Percentiles rank a stretch among this genome's conserved stretches.
phyloP scores from a whole-genome alignment of 2,113 vertebrate genomes.

The Nothocercus nigrocapillus region DNA sequence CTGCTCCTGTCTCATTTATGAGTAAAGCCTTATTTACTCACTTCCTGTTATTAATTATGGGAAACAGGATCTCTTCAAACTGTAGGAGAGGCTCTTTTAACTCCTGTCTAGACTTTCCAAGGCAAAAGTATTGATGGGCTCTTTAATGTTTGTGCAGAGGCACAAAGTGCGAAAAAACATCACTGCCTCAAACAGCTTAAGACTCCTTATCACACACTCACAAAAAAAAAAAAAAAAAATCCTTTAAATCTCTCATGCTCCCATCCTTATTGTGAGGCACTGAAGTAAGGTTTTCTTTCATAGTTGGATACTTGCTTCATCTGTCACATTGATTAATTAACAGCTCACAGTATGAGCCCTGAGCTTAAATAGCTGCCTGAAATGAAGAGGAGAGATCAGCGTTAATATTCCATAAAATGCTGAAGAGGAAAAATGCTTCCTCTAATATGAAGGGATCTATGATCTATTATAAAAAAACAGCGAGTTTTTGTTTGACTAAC shows the following conservation, averaged over 20 bases:
- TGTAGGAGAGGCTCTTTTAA: conserved; percentile 66
- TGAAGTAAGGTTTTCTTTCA: conserved; percentile 76
- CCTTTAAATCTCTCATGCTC: conserved; percentile 39
- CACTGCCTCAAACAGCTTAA: conserved; percentile 28
- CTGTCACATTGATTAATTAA: conserved; percentile 84
- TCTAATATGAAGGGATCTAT: conserved; percentile 3
- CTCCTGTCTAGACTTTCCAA: conserved; percentile 69
- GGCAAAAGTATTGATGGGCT: conserved; percentile 61
- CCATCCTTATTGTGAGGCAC: conserved; percentile 41
- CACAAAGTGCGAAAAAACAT: conserved; percentile 41
- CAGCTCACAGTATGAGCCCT: conserved; percentile 68
- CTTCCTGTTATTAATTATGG: conserved; percentile 81
- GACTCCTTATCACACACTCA: conserved; percentile 46
- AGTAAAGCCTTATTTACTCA: conserved; percentile 70
- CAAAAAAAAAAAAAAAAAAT: not conserved
- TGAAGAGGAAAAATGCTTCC: conserved; percentile 19
- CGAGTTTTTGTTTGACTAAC: not conserved
- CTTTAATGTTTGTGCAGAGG: conserved; percentile 64
- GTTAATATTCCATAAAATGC: conserved; percentile 56
- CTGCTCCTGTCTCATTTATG: conserved; percentile 68
- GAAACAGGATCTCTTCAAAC: conserved; percentile 70
- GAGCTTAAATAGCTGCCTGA: conserved; percentile 66
- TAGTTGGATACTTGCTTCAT: conserved; percentile 79
- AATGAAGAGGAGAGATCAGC: conserved; percentile 52
- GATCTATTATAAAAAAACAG: not conserved